Conservation (phyloP, 2,888 invertebrate species). For the Villa cingulata region DNA sequence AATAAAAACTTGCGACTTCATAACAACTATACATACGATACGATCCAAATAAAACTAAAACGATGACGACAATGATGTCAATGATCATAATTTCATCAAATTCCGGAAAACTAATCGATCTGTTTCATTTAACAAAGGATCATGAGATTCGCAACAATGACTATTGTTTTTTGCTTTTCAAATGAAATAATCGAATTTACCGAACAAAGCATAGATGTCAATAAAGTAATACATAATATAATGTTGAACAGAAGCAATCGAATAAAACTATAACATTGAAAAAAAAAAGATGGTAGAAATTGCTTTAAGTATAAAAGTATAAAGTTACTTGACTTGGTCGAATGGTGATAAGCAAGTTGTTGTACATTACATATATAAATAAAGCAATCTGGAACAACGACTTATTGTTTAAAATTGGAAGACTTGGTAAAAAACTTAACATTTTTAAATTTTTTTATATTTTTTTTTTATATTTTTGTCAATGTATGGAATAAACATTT, state of each 20-base stretch:
- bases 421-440: too few relatives aligned
- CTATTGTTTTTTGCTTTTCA: background rate
- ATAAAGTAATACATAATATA: background rate
- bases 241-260: background rate
- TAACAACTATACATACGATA: background rate
- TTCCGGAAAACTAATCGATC: too few relatives aligned
- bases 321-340: slow-evolving; percentile 4
- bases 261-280: too few relatives aligned
- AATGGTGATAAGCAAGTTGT: slow-evolving; percentile 8
- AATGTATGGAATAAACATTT: background rate
- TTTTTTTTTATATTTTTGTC: slow-evolving; percentile 1
- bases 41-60: background rate
- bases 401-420: slow-evolving; percentile 11
- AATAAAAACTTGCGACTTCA: background rate
- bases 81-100: too few relatives aligned
- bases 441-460: too few relatives aligned
- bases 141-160: background rate
- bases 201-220: background rate
- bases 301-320: too few relatives aligned
- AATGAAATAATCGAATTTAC: background rate
- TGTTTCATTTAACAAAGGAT: background rate
- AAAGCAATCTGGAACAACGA: background rate
- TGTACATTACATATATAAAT: background rate
- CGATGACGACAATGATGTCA: too few relatives aligned
- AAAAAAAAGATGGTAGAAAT: too few relatives aligned